phyloP scores from a whole-genome alignment of 1,140 invertebrate genomes.

The Atopsyche davidsoni region DNA sequence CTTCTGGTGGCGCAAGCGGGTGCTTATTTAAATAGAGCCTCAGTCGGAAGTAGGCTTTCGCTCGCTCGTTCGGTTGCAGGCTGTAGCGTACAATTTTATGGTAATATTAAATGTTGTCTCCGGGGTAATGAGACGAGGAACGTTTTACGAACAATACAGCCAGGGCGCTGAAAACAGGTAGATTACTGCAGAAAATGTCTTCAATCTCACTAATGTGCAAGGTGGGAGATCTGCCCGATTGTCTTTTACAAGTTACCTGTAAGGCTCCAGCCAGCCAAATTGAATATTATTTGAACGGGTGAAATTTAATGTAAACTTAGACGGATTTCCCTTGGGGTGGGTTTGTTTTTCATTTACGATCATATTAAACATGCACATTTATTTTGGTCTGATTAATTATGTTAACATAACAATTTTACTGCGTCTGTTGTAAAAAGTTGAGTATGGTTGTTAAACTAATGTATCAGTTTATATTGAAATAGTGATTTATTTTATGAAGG shows the following conservation, averaged over 20 bases:
- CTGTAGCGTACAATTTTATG: slow-evolving; percentile 22
- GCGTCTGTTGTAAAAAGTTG: no score
- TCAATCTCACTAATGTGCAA: slow-evolving; percentile 26
- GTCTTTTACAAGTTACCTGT: slow-evolving; percentile 25
- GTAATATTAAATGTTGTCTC: slow-evolving; percentile 25
- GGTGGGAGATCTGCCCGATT: slow-evolving; percentile 20
- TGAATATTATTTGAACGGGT: no score
- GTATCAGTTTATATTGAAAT: background rate
- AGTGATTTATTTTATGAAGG: background rate
- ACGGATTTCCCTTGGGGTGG: slow-evolving; percentile 23
- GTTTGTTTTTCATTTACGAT: no score
- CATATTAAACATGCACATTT: no score
- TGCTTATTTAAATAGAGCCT: background rate
- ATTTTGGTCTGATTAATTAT: no score
- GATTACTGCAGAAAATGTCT: slow-evolving; percentile 24
- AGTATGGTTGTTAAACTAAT: no score
- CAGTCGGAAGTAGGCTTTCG: no score
- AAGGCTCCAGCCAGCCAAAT: no score
- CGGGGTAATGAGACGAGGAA: slow-evolving; percentile 23
- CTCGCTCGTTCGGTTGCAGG: no score
- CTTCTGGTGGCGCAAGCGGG: no score
- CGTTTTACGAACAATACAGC: slow-evolving; percentile 14
- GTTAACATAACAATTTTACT: no score
- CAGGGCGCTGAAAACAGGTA: slow-evolving; percentile 18
- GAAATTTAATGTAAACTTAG: slow-evolving; percentile 23